phyloP scores from a whole-genome alignment of 2,797 vertebrate species.

The Danionella dracula region DNA sequence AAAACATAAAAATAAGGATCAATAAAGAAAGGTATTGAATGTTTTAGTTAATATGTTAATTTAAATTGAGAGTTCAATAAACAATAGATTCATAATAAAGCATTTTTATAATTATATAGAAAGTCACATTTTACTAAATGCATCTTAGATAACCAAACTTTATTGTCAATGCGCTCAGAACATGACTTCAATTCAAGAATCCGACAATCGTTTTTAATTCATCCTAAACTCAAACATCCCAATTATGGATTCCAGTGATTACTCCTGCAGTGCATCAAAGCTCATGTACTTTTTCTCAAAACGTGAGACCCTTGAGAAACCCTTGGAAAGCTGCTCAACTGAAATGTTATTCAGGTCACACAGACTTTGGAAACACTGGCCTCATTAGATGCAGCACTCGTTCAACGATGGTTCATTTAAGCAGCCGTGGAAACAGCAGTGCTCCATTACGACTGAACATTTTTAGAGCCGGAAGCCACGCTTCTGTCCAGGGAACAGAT shows the following conservation, averaged over 20 bases:
- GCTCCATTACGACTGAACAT: slow-evolving; percentile 22
- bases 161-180: too few species aligned
- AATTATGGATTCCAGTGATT: not conserved
- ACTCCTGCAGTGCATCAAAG: not conserved
- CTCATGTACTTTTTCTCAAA: not conserved
- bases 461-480: not conserved
- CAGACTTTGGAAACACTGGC: slow-evolving; percentile 2
- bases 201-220: too few species aligned
- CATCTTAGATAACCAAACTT: too few species aligned
- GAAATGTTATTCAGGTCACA: slow-evolving; percentile 4
- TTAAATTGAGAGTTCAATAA: too few species aligned
- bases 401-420: slow-evolving; percentile 33
- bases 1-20: too few species aligned
- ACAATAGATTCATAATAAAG: too few species aligned
- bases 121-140: too few species aligned
- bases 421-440: slow-evolving; percentile 10
- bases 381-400: slow-evolving; percentile 29
- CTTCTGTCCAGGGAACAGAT: not conserved
- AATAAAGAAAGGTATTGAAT: too few species aligned
- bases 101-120: too few species aligned
- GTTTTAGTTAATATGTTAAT: too few species aligned
- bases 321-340: not conserved
- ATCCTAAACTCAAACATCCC: not conserved
- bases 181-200: too few species aligned
- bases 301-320: not conserved